Evolutionary conservation across 1,140 invertebrate genomes (phyloP), one percentile per base, ranked within the genome.

Genomic region (Drosophila hydei): DNA sequence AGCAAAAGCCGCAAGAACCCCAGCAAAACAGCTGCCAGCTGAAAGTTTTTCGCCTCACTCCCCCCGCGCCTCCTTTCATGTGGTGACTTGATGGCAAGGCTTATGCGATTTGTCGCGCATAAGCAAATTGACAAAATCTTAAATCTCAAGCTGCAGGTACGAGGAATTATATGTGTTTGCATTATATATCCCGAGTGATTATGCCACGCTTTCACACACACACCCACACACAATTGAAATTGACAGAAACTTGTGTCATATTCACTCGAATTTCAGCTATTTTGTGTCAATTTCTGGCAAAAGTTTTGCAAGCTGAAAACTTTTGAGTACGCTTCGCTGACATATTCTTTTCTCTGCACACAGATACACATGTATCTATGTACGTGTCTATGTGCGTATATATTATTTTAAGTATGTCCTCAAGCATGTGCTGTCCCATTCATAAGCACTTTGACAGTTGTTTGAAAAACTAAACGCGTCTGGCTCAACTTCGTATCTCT

Each of bases 11-110:
- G 48, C 63, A 72, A 68, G 42, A 65, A 33, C 61, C 47, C 12
- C 72, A 80, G 63, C 72, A 70, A 84, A 30, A 30, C 80, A 84
- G 73, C 80, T 80, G 80, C 63, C 77, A 40, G 45, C 7, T 27
- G 51, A 72, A 85, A 67, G 38, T 52, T 72, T 72, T 25, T 21
- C 16, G 23, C 19, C 16, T 14, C 25, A 14, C 2, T 11, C 11
- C 23, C 5, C 16, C 27, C 18, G 23, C 12, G 0, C 42, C 16
- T 9, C 11, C 5, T 11, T 43, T 11, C 6, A 38, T 12, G n/a
- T 12, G 14, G 38, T 23, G 38, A 56, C 21, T 38, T 23, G 19
- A 51, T 16, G 51, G 42, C 51, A 25, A 23, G 42, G 52, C 62
- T 65, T 58, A 65, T 47, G 52, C 62, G 62, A 65, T 65, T 65